Conservation (phyloP, 1,140 invertebrate species). For the Spodoptera litura region DNA sequence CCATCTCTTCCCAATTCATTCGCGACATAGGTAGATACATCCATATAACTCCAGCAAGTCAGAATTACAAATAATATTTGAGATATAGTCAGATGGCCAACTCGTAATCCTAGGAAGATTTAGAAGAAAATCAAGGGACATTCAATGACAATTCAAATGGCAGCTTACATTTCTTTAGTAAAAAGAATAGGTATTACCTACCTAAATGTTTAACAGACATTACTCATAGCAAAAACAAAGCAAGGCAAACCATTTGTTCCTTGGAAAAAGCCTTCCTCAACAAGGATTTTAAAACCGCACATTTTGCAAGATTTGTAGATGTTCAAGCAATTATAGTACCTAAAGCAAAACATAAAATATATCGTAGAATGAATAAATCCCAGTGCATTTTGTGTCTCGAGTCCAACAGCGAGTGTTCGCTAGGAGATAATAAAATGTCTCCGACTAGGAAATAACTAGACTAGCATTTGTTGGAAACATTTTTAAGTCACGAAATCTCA, state of each 20-base stretch:
- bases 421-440: conserved; percentile 20
- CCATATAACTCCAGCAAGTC: no score
- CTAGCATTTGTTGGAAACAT: not conserved
- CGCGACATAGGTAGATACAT: no score
- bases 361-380: conserved; percentile 4
- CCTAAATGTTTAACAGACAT: not conserved
- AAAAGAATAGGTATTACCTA: no score
- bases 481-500: not conserved
- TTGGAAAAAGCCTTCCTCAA: not conserved
- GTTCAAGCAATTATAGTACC: not conserved
- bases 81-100: no score
- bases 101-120: not conserved
- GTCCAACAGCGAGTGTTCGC: conserved; percentile 9
- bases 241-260: no score
- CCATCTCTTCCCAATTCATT: no score
- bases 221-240: not conserved
- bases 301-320: not conserved
- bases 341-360: conserved; percentile 14
- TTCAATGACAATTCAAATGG: no score
- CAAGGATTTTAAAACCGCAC: conserved; percentile 2
- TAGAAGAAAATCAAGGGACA: not conserved
- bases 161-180: no score
- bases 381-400: conserved; percentile 22
- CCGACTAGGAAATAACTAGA: not conserved
- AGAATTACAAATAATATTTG: no score